A percentile compares a stretch with the other conserved stretches of the same genome.
phyloP scores from a whole-genome alignment of 2,113 vertebrate genomes.

The Papio anubis region DNA sequence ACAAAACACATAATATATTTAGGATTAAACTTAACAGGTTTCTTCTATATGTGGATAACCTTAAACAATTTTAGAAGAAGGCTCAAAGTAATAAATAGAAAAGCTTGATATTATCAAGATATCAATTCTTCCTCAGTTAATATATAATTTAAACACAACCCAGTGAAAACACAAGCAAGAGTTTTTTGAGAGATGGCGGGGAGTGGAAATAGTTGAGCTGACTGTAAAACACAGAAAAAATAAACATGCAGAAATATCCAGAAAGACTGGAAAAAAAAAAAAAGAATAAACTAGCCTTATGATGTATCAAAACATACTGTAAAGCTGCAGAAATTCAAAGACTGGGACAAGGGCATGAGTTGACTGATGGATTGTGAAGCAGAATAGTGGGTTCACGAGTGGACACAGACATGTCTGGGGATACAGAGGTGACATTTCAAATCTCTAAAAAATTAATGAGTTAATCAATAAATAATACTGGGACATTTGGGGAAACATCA shows the following conservation, averaged over 20 bases:
- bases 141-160: not conserved
- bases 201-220: not conserved
- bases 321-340: not conserved
- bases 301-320: not conserved
- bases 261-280: not conserved
- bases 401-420: not conserved
- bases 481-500: not conserved
- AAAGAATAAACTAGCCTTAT: not conserved
- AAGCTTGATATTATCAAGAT: not conserved
- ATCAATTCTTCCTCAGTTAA: not conserved
- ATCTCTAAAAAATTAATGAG: not conserved
- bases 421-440: not conserved
- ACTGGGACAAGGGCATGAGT: not conserved
- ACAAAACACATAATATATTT: not conserved
- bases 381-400: not conserved
- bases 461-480: not conserved
- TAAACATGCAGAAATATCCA: not conserved
- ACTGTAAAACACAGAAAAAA: not conserved
- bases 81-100: not conserved
- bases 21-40: not conserved
- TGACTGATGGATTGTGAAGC: not conserved
- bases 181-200: not conserved
- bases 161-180: not conserved
- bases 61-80: not conserved
- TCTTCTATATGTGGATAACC: not conserved